Base-by-base conservation (phyloP, 2,888 invertebrate genomes). In the Macrosiphum euphorbiae region DNA sequence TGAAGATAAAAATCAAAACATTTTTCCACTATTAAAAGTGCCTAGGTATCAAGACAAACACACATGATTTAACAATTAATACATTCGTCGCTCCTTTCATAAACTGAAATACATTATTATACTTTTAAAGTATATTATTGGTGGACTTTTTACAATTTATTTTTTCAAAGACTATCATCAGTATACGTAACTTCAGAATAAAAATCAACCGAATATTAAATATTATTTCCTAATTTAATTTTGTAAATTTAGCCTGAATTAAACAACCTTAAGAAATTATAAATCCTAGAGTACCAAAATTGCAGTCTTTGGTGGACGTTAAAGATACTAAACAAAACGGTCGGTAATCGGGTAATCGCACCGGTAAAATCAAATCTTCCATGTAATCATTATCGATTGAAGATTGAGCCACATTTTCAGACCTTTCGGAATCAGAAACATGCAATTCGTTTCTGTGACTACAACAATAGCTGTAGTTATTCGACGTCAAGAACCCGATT, bases 381-480 rank as follows among this genome's bases (percentile, higher is more conserved):
- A 50, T 88, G 24, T 41, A 28, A 88, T 92, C 26, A 67, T 92
- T 13, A 26, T 10, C 35, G 50, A 67, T n/a, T 67, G 41, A 67
- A 26, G 50, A 67, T n/a, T 67, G 41, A 67, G 35, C 16, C 11
- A 67, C 41, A 88, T 50, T 50, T 41, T 52, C 28, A 67, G 52
- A 92, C 41, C 50, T 41, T 67, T 92, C 41, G 20, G 16, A 50
- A 61, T 87, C 92, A 50, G 35, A 28, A 52, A 35, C 50, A 87
- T 50, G 92, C 61, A 28, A 92, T 92, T 92, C 50, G 47, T 88
- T 92, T 88, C 41, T 67, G 35, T 28, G 35, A 28, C 35, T 67
- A 87, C 41, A 52, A 92, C 35, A 92, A 67, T 61, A 61, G 50
- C 50, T 58, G 87, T 52, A 88, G 87, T 87, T 50, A 61, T 92